Evolutionary conservation across 2,888 invertebrate species (phyloP), one percentile per base, ranked within the genome.

Genomic region (Rhagonycha lutea): DNA sequence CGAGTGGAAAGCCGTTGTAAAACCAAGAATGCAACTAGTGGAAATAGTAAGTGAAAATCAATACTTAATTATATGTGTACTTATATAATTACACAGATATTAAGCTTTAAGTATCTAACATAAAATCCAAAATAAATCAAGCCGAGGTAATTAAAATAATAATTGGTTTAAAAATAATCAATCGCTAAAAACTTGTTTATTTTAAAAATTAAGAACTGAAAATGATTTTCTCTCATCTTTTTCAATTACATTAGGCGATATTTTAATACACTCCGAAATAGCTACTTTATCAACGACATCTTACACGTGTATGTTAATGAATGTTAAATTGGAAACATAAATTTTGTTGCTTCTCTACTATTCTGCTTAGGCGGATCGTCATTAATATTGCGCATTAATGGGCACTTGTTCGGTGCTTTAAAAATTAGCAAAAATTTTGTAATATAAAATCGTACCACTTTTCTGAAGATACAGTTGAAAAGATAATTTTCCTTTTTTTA

Each of bases 231-330:
- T n/a, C 47, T n/a, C 5, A n/a, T 47, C 47, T 47, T 47, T 47
- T 47, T 47, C 47, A 47, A 47, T 47, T 47, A 47, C 47, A 47
- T 47, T 47, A 47, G 47, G 47, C 47, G 47, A 47, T 47, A 47
- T 47, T 47, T 47, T n/a, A 47, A n/a, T 47, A 47, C 47, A 47
- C 47, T 47, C n/a, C 47, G 8, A 47, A 47, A 47, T 47, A 47
- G 47, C 47, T 47, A 47, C 47, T 65, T 65, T 65, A 65, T 65
- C 63, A 24, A 24, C 63, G 12, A 18, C 63, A 65, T 65, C 63
- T 65, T 65, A 65, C 63, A 65, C 63, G 63, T 65, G 63, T 26
- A 65, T 23, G 63, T 26, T 65, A 65, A 65, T 65, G 63, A 65
- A 65, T 65, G 24, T 65, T 65, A 65, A 65, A 65, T 65, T 65